These are phyloP conservation scores for Gadopsis bispinosus DNA, from an alignment of 2,797 vertebrate species.

Conservation along the genomic window DNA sequence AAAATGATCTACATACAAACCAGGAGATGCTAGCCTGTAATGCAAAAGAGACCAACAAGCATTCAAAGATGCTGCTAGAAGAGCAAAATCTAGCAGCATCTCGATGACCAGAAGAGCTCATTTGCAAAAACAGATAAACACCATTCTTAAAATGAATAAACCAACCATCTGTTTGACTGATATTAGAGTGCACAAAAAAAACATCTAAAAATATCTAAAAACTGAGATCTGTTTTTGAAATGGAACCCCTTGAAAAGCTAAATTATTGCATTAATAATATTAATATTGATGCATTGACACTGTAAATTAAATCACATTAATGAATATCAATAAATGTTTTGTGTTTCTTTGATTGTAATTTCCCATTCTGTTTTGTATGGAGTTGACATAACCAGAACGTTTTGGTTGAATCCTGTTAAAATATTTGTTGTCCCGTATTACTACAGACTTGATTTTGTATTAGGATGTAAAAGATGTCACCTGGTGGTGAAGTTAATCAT, in stretches of 20 bases:
- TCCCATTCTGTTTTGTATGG: not conserved
- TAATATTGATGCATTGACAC: not conserved
- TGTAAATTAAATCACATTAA: conserved; percentile 1
- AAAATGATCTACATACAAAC: not conserved
- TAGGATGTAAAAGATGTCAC: not conserved
- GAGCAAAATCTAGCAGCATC: not conserved
- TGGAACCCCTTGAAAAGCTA: not conserved
- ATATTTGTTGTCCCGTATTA: not conserved
- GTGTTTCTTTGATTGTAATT: not conserved
- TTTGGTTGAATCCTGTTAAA: not conserved
- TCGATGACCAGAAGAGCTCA: not conserved
- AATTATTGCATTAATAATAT: not conserved
- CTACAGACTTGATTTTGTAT: not conserved
- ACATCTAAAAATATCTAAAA: too few species aligned
- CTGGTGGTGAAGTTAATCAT: not conserved
- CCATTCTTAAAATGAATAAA: too few species aligned
- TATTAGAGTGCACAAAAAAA: too few species aligned
- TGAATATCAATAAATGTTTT: not conserved
- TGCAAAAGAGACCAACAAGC: not conserved
- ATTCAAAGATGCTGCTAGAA: not conserved
- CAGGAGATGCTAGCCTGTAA: not conserved
- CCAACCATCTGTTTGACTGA: too few species aligned
- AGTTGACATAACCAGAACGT: not conserved
- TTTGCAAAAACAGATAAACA: too few species aligned
- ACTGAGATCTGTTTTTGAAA: too few species aligned